Base-by-base conservation (phyloP, 2,888 invertebrate genomes). In the Drosophila kambysellisi region DNA sequence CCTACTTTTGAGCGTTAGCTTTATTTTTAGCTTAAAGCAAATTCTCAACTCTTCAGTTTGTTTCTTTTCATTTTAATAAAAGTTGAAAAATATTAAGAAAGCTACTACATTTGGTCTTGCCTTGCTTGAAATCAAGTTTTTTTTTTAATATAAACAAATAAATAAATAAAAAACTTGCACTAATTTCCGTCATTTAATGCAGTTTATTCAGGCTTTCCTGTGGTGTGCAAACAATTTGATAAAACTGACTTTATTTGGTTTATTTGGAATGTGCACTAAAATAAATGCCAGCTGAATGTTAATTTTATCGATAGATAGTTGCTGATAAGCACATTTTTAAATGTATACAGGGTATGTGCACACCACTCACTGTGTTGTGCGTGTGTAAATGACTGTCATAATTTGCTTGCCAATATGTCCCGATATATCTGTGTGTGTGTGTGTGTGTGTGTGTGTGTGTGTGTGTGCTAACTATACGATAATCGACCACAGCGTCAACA, bases 401-500 rank as follows among this genome's bases (percentile, higher is more conserved):
- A 76, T 73, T 76, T 79, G 73, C 53, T 50, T 63, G 52, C 32
- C 61, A 68, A 70, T 76, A 66, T 68, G 50, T 58, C 50, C 33
- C 33, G 53, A 59, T 69, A 56, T 67, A 66, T 79, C 70, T 83
- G 74, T 83, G 70, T 81, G 72, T 25, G 25, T 25, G 25, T 25
- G 25, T 25, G 25, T 1, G 25, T 25, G 25, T 25, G 70, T 81
- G 74, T 25, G 25, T 25, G 25, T 25, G 25, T 25, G 25, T 1
- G 25, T 25, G 25, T 25, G 70, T 81, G 74, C 76, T 69, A 82
- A 78, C 83, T 80, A 60, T 70, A 63, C 61, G 77, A 87, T 87
- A 84, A 85, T 84, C 87, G 83, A 84, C 81, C 84, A 70, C 84
- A 85, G 54, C 75, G 84, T 84, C 81, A 82, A 82, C 81, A 75